These are phyloP conservation scores for Olivierus martensii DNA, from an alignment of 1,140 invertebrate genomes.

Conservation along the genomic window DNA sequence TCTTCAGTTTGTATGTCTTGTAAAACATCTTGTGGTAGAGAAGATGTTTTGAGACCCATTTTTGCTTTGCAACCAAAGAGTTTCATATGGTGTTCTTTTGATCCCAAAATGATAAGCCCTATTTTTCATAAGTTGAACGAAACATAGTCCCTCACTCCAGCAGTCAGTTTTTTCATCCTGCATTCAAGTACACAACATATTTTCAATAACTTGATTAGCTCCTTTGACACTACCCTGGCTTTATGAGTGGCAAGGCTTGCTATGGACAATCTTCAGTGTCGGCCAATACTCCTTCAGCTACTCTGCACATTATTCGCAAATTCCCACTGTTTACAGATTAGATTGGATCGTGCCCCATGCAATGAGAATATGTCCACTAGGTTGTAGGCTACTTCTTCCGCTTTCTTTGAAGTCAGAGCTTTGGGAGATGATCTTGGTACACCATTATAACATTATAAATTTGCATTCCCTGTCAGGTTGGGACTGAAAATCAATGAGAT, in stretches of 20 bases:
- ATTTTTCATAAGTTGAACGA: constrained; percentile 7
- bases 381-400: constrained; percentile 27
- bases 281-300: constrained; percentile 4
- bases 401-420: constrained; percentile 27
- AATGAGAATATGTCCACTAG: constrained; percentile 30
- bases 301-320: constrained; percentile 7
- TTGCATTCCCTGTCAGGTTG: constrained; percentile 28
- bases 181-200: constrained; percentile 6
- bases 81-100: constrained; percentile 1
- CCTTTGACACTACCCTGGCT: constrained; percentile 8
- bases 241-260: constrained; percentile 1
- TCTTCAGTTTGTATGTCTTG: neutral
- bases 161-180: neutral
- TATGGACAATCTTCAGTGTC: constrained; percentile 3
- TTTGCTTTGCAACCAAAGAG: neutral
- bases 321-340: constrained; percentile 22
- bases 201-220: constrained; percentile 7
- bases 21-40: neutral
- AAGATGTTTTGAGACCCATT: neutral
- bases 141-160: constrained; percentile 1
- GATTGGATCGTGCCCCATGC: constrained; percentile 27
- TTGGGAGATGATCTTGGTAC: constrained; percentile 33
- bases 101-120: constrained; percentile 6
- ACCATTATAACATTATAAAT: constrained; percentile 34
- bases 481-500: constrained; percentile 34